Base-by-base conservation (phyloP, 2,888 invertebrate genomes). In the Clusia tigrina region DNA sequence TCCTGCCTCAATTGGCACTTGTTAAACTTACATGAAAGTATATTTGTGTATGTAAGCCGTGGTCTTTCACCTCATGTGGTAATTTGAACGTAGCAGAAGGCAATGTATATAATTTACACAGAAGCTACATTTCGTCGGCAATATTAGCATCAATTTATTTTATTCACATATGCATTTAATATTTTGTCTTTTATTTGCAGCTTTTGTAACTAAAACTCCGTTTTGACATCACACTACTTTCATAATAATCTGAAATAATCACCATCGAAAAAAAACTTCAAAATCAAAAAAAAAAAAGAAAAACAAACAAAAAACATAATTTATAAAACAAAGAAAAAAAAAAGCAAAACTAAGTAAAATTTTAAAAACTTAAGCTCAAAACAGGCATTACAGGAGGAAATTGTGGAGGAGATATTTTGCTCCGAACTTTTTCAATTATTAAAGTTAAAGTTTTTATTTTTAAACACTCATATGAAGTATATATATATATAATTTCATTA, bases 121-220 rank as follows among this genome's bases (percentile, higher is more conserved):
- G 42, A 42, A 42, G 42, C 42, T 3, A 42, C n/a, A 42, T n/a
- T 15, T 42, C n/a, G 6, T 42, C 42, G 12, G n/a, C 10, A 42
- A 42, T 42, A n/a, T 18, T 48, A 42, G n/a, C 54, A 64, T 42
- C 10, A 17, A 20, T 53, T 67, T 67, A 71, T 66, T 70, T 48
- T 60, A 66, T 54, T 12, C 61, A 71, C 62, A 66, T 69, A 68
- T 66, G 63, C 69, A 46, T 67, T 53, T 65, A 12, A 26, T 18
- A 10, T 54, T 54, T 46, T 54, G 20, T 42, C 67, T 60, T 67
- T 24, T 66, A 63, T 67, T 79, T 79, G 58, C 77, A 83, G 83
- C 83, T 83, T 83, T 83, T 83, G 82, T 82, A 83, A 83, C 83
- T 83, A 81, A 83, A 83, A 81, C 83, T 83, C 82, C 83, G 83